These are phyloP conservation scores for Cetoscarus ocellatus DNA, from an alignment of 2,797 vertebrate species.

Conservation along the genomic window DNA sequence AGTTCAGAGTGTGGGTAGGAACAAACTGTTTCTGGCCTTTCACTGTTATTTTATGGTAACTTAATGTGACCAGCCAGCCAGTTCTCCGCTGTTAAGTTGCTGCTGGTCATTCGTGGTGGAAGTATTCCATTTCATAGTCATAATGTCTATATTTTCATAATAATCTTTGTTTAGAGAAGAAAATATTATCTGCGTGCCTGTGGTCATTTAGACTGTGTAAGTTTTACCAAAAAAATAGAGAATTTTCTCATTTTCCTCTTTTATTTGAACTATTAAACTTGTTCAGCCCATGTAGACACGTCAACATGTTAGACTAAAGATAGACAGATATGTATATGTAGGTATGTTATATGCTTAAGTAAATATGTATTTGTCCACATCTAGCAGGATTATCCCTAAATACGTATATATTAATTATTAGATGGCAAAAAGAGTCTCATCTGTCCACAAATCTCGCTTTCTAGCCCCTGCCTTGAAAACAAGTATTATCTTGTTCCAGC, in stretches of 20 bases:
- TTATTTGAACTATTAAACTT: too few relatives aligned
- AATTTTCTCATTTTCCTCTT: neutral
- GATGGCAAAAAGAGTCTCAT: too few relatives aligned
- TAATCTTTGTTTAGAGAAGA: slow-evolving; percentile 4
- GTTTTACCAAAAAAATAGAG: neutral
- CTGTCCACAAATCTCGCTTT: too few relatives aligned
- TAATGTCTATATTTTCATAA: slow-evolving; percentile 11
- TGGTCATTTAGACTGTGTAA: neutral
- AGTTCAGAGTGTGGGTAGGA: slow-evolving; percentile 60
- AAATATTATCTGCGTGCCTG: neutral
- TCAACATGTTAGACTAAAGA: too few relatives aligned
- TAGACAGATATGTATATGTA: too few relatives aligned
- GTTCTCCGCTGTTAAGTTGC: slow-evolving; percentile 41
- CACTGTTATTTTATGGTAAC: slow-evolving; percentile 65
- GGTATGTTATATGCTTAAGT: too few relatives aligned
- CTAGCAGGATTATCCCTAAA: too few relatives aligned
- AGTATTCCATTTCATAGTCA: slow-evolving; percentile 46
- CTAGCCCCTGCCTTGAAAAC: too few relatives aligned
- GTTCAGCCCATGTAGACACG: too few relatives aligned
- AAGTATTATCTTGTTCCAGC: too few relatives aligned
- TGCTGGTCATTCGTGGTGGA: slow-evolving; percentile 43
- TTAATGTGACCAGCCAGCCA: slow-evolving; percentile 56
- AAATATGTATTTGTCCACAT: too few relatives aligned
- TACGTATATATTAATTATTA: too few relatives aligned
- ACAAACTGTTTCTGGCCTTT: slow-evolving; percentile 60